Base-by-base conservation (phyloP, 2,113 vertebrate species). In the Aldabrachelys gigantea region DNA sequence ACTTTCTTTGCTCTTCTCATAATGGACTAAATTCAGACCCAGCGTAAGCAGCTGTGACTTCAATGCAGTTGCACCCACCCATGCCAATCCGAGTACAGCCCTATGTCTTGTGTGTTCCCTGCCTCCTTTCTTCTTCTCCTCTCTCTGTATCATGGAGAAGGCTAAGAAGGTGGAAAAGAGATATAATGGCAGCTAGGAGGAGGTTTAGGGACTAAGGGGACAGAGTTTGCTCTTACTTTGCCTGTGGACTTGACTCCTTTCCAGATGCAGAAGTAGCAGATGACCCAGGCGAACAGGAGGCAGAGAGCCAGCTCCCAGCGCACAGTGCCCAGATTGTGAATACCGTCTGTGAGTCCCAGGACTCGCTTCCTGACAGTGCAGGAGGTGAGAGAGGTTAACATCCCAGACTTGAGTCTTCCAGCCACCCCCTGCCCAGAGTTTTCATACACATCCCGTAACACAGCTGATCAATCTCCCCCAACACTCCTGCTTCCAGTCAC, bases 221-320 rank as follows among this genome's bases (percentile, higher is more conserved):
- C 59, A 87, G 52, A 87, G 69, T 72, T 31, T 27, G 8, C 84
- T 90, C 97, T 98, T 96, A 98, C 97, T 98, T 99, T 99, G 76
- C 98, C 98, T 0, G 98, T 98, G 89, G 98, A 98, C 96, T 99
- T 99, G 93, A 99, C 98, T 75, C 98, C 98, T 92, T 99, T 98
- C 98, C 98, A 99, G 69, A 99, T 98, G 59, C 98, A 99, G 97
- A 99, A 99, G 97, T 98, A 99, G 85, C 98, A 99, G 91, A 98
- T 62, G 85, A 98, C 90, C 98, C 98, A 99, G 2, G 98, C 89
- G 41, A 97, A 44, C 31, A 98, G 96, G 38, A 98, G 97, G 97
- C 98, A 98, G 90, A 98, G 95, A 85, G 98, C 98, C 95, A 98
- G 95, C 85, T 98, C 98, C 98, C 98, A 98, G 88, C 95, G 98